Conservation (phyloP, 2,888 invertebrate genomes). For the Caradrina clavipalpis region DNA sequence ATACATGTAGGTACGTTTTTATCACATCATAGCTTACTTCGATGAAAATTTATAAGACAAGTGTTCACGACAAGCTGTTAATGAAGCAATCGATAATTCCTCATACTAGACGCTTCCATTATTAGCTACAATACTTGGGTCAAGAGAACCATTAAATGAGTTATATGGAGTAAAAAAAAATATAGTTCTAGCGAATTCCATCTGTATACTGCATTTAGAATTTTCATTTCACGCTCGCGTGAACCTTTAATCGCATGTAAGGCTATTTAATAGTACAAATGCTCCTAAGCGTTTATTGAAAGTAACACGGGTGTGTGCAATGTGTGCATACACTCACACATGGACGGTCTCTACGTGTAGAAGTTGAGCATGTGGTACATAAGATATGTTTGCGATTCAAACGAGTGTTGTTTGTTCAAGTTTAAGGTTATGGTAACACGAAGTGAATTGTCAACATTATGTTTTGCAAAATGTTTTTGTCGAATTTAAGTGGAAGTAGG, state of each 20-base stretch:
- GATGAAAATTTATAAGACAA: constrained; percentile 36
- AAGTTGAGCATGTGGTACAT: constrained; percentile 27
- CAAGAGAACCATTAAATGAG: constrained; percentile 71
- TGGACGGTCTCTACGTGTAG: not conserved
- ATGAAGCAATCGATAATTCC: constrained; percentile 53
- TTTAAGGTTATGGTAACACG: constrained; percentile 27
- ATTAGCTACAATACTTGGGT: constrained; percentile 60
- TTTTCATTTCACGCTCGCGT: constrained; percentile 82
- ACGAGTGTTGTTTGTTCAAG: constrained; percentile 36
- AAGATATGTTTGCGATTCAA: constrained; percentile 40
- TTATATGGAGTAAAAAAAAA: constrained; percentile 61
- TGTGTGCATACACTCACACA: constrained; percentile 31
- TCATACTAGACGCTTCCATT: constrained; percentile 42
- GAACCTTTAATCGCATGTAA: constrained; percentile 78
- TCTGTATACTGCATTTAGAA: constrained; percentile 68
- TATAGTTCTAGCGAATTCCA: constrained; percentile 60
- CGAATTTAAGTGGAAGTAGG: not conserved
- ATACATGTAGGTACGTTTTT: constrained; percentile 27
- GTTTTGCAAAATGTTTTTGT: not conserved
- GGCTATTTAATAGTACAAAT: constrained; percentile 77
- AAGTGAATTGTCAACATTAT: constrained; percentile 2
- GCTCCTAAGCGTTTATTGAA: constrained; percentile 74
- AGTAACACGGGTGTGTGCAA: constrained; percentile 57
- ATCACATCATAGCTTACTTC: constrained; percentile 30
- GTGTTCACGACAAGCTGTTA: constrained; percentile 29